Evolutionary conservation across 1,140 invertebrate species (phyloP).

Genomic region (Cyrtorhinus lividipennis): DNA sequence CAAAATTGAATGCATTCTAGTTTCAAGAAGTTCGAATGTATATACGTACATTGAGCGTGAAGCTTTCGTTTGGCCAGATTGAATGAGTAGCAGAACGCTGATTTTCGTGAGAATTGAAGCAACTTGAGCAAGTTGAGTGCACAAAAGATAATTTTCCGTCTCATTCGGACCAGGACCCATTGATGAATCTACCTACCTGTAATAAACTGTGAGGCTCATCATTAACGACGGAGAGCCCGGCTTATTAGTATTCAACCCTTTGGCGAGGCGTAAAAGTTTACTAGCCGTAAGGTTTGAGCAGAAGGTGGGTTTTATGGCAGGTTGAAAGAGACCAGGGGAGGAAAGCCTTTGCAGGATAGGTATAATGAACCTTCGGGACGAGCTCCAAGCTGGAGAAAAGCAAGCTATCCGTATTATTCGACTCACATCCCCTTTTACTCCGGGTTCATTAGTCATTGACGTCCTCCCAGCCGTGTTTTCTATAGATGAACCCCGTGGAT

Average conservation of each 20-base stretch:
- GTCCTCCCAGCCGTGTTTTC: background rate
- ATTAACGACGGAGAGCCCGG: background rate
- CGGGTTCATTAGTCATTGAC: background rate
- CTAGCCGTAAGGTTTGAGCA: background rate
- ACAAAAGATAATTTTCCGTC: too few relatives aligned
- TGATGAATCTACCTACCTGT: too few relatives aligned
- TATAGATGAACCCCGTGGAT: background rate
- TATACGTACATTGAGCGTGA: too few relatives aligned
- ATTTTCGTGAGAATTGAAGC: too few relatives aligned
- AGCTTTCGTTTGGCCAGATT: too few relatives aligned
- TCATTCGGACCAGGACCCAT: too few relatives aligned
- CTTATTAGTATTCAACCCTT: background rate
- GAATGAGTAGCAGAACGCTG: too few relatives aligned
- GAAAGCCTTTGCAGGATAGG: background rate
- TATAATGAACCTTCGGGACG: background rate
- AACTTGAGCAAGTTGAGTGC: too few relatives aligned
- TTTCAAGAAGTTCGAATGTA: too few relatives aligned
- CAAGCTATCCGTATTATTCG: background rate
- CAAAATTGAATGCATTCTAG: too few relatives aligned
- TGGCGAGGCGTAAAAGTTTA: background rate
- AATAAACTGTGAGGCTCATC: background rate
- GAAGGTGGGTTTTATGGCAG: background rate
- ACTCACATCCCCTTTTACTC: background rate
- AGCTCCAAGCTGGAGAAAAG: background rate
- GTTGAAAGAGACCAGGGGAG: background rate